Percentiles rank a stretch among this genome's conserved stretches.
These are phyloP conservation scores for Pterocles gutturalis DNA, from an alignment of 2,113 vertebrate genomes.

Conservation along the genomic window DNA sequence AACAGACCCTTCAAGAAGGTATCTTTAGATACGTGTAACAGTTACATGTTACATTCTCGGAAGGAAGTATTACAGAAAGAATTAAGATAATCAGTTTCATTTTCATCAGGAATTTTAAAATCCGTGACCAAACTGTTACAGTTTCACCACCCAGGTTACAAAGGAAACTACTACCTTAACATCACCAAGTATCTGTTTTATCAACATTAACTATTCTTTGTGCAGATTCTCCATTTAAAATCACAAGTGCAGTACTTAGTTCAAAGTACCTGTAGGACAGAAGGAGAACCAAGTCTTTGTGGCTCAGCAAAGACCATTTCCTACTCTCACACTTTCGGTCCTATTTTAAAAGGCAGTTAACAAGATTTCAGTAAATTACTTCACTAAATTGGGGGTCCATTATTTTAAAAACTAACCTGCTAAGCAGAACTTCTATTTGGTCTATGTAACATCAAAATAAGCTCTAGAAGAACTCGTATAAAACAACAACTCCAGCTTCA, in stretches of 20 bases:
- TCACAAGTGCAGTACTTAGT: background rate
- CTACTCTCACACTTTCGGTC: background rate
- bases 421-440: background rate
- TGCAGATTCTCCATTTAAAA: background rate
- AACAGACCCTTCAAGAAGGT: background rate
- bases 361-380: background rate
- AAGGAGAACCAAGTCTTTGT: background rate
- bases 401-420: background rate
- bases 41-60: background rate
- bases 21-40: accelerated
- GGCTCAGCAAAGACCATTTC: background rate
- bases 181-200: background rate
- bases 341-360: background rate
- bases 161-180: background rate
- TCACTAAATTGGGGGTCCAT: background rate
- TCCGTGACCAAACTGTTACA: background rate
- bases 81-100: background rate
- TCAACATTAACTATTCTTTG: background rate
- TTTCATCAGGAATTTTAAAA: background rate
- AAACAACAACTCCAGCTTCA: background rate
- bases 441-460: background rate
- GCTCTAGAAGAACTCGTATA: background rate
- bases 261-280: accelerated
- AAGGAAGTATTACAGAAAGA: background rate
- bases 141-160: background rate